A percentile compares a stretch with the other conserved stretches of the same genome.
These are phyloP conservation scores for Ceryle rudis DNA, from an alignment of 2,797 vertebrate genomes.

Conservation along the genomic window DNA sequence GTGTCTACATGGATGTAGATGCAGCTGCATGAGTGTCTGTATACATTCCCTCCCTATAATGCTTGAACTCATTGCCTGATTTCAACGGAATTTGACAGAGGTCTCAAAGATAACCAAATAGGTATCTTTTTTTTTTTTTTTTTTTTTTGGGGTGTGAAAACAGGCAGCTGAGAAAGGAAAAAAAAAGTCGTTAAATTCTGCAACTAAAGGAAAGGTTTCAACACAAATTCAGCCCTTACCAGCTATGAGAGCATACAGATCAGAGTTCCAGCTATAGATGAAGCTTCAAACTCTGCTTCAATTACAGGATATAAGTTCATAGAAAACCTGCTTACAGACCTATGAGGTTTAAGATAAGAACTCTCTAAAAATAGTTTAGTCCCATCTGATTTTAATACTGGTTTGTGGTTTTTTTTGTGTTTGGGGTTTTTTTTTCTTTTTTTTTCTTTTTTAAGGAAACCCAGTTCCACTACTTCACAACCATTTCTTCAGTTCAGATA, in stretches of 20 bases:
- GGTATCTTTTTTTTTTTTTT: not conserved
- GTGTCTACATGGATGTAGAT: slow-evolving; percentile 8
- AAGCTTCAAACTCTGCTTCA: not conserved
- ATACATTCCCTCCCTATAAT: slow-evolving; percentile 30
- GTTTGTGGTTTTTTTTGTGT: not conserved
- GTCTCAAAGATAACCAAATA: slow-evolving; percentile 34
- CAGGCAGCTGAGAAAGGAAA: not conserved
- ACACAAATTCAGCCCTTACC: not conserved
- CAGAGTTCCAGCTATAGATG: not conserved
- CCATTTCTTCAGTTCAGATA: not conserved
- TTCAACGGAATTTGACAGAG: slow-evolving; percentile 51
- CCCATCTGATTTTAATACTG: not conserved
- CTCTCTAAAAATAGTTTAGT: not conserved
- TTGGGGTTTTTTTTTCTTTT: too few relatives aligned
- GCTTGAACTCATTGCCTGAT: slow-evolving; percentile 58
- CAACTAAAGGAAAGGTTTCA: not conserved
- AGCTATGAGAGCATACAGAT: not conserved
- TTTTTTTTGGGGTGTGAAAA: not conserved
- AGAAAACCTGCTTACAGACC: not conserved
- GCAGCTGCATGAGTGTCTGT: slow-evolving; percentile 60
- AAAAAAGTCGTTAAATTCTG: not conserved
- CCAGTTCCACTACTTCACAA: not conserved
- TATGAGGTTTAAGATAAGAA: not conserved
- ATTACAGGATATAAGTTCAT: not conserved
- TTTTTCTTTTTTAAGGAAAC: not conserved